These are phyloP conservation scores for Macaca nemestrina DNA, from an alignment of 2,113 vertebrate genomes.

Conservation along the genomic window DNA sequence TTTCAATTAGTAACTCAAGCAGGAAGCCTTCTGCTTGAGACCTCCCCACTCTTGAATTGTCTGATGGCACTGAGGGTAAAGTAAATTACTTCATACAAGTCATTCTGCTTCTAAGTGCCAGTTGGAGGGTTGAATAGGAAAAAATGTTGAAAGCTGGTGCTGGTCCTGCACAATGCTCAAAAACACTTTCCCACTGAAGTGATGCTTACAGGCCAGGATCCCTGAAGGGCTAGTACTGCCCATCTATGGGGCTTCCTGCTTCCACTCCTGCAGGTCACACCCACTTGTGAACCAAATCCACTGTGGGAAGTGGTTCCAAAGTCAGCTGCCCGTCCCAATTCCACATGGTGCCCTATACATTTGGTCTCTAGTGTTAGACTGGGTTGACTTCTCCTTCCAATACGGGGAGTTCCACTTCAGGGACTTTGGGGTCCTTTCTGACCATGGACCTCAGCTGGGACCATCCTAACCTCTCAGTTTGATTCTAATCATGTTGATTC, in stretches of 20 bases:
- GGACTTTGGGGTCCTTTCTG: neutral
- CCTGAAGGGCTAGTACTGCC: no score
- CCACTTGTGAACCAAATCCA: neutral
- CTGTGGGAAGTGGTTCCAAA: no score
- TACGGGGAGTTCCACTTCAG: neutral
- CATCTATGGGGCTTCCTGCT: neutral
- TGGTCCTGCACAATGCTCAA: neutral
- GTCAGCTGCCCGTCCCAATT: neutral
- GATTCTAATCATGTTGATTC: neutral
- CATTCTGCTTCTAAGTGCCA: neutral
- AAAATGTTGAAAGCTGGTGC: neutral
- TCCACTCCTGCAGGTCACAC: neutral
- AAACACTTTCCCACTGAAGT: neutral
- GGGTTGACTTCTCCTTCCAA: neutral
- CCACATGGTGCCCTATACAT: fast-evolving
- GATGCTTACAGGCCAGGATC: neutral
- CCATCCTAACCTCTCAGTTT: neutral
- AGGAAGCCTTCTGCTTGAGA: neutral
- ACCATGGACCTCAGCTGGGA: neutral
- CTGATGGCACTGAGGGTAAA: neutral
- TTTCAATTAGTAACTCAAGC: neutral
- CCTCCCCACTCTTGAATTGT: neutral
- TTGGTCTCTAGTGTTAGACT: neutral
- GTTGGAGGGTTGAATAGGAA: neutral
- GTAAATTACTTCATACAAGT: neutral